These are phyloP conservation scores for Drosophila macrospina DNA, from an alignment of 2,888 invertebrate species.

Conservation along the genomic window DNA sequence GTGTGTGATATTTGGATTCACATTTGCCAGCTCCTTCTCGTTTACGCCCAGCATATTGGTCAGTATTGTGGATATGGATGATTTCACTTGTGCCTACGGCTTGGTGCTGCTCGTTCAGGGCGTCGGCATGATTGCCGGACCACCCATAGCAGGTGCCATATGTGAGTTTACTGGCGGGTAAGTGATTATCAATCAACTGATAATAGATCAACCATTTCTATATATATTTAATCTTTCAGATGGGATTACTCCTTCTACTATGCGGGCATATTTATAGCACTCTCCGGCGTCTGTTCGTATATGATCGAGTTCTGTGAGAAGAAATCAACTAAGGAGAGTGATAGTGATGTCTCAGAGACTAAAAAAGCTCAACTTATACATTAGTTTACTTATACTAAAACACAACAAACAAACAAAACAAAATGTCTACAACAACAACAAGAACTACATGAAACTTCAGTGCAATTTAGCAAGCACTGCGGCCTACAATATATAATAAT, in stretches of 20 bases:
- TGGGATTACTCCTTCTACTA: constrained; percentile 93
- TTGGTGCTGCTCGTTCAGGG: constrained; percentile 95
- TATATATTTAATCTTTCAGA: constrained; percentile 59
- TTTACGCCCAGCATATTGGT: constrained; percentile 96
- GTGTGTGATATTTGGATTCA: constrained; percentile 92
- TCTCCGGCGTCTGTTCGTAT: constrained; percentile 88
- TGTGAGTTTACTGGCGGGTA: constrained; percentile 83
- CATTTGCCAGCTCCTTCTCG: constrained; percentile 96
- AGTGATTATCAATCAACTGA: neutral
- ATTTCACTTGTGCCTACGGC: constrained; percentile 97
- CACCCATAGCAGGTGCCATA: constrained; percentile 93
- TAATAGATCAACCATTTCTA: neutral
- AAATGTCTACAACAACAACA: constrained; percentile 2
- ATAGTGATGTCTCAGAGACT: constrained; percentile 83
- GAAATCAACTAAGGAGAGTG: constrained; percentile 82
- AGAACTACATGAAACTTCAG: constrained; percentile 25
- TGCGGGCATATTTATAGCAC: constrained; percentile 92
- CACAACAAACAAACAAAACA: no score
- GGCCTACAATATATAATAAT: constrained; percentile 37
- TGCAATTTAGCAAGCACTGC: constrained; percentile 58
- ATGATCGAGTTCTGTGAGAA: constrained; percentile 84
- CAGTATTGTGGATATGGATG: constrained; percentile 94
- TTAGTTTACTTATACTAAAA: constrained; percentile 58
- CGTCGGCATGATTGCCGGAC: constrained; percentile 95
- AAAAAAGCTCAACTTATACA: constrained; percentile 81